Evolutionary conservation across 2,797 vertebrate species (phyloP), one percentile per base, ranked within the genome.

Genomic region (Erpetoichthys calabaricus): DNA sequence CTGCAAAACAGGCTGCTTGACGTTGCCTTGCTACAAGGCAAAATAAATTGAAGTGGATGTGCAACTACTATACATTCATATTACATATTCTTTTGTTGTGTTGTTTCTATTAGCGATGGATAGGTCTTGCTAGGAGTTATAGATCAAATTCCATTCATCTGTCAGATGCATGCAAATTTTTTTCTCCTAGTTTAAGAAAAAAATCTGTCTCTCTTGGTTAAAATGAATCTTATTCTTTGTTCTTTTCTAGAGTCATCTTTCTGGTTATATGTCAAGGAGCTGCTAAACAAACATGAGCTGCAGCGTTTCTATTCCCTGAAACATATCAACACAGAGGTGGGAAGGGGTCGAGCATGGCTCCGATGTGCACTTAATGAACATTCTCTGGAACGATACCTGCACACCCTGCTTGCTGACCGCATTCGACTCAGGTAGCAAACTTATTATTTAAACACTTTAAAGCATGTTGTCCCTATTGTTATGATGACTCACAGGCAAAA

Each of bases 301-400:
- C 95, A 98, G 64, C 89, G 93, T 47, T 98, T 98, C 73, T 90
- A 90, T 73, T 83, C 92, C 1, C 83, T 99, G 56, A 83, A 63
- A 45, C 82, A 90, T 61, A 97, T 98, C 68, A 73, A 71, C 0
- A 89, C 91, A 0, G 96, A 99, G 60, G 79, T 85, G 7, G 96
- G 96, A 43, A 81, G 96, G 0, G 94, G 94, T 44, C 87, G 95
- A 0, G 92, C 95, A 44, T 99, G 96, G 96, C 81, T 99, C 60
- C 95, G 96, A 69, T 98, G 93, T 8, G 89, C 95, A 3, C 74
- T 99, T 55, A 98, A 99, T 0, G 96, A 98, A 6, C 93, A 99
- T 73, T 98, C 96, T 3, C 76, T 99, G 66, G 96, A 99, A 66
- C 88, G 93, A 70, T 95, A 93, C 9, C 78, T 99, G 57, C 93